Percentiles rank a stretch among this genome's conserved stretches.
phyloP scores from a whole-genome alignment of 2,113 vertebrate genomes.

The Pseudonaja textilis region DNA sequence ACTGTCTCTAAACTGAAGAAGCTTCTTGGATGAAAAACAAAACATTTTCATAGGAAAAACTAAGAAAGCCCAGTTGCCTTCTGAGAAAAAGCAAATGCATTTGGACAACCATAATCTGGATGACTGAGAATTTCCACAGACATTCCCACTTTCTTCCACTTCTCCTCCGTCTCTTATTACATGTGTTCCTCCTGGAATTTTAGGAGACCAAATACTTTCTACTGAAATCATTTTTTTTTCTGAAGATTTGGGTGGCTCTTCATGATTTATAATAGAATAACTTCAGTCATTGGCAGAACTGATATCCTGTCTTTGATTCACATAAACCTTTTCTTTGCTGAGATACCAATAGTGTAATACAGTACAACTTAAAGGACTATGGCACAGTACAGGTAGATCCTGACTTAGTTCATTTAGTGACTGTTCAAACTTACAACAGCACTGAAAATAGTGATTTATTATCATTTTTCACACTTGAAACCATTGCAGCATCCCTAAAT shows the following conservation, averaged over 20 bases:
- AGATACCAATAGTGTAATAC: neutral
- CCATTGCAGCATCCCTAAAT: too few relatives aligned
- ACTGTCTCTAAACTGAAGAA: too few relatives aligned
- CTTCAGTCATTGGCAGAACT: neutral
- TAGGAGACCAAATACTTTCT: neutral
- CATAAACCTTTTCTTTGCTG: neutral
- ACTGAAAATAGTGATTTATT: too few relatives aligned
- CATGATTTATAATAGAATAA: neutral
- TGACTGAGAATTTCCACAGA: too few relatives aligned
- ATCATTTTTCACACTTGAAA: too few relatives aligned
- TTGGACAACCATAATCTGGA: too few relatives aligned
- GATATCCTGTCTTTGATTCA: neutral
- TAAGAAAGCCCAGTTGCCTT: too few relatives aligned
- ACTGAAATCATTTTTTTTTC: neutral
- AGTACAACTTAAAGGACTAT: neutral
- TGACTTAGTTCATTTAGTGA: too few relatives aligned
- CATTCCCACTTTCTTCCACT: neutral
- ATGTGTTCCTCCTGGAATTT: neutral
- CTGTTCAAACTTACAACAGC: too few relatives aligned
- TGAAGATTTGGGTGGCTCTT: neutral
- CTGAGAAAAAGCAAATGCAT: too few relatives aligned
- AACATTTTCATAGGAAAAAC: too few relatives aligned
- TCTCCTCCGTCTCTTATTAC: neutral
- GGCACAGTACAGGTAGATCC: neutral
- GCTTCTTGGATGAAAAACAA: too few relatives aligned